Conservation (phyloP, 2,113 vertebrate species). For the Apteryx owenii region DNA sequence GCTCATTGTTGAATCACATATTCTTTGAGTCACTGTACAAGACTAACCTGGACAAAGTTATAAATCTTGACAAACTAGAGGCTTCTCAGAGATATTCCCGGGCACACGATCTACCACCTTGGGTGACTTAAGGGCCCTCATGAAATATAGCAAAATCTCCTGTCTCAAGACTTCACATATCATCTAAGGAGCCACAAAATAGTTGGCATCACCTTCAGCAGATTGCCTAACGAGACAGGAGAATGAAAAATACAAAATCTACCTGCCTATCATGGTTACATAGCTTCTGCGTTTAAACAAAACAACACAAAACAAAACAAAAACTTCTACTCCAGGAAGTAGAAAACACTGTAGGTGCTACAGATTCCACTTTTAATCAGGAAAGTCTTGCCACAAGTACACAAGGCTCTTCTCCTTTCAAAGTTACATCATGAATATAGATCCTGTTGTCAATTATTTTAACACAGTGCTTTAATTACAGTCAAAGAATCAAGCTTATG, state of each 20-base stretch:
- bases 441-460: background rate
- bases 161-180: slow-evolving; percentile 14
- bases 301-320: background rate
- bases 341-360: background rate
- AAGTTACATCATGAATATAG: background rate
- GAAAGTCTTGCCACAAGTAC: background rate
- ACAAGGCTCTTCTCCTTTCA: background rate
- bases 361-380: background rate
- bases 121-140: background rate
- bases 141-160: slow-evolving; percentile 20
- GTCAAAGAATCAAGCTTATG: background rate
- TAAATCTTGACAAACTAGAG: slow-evolving; percentile 27
- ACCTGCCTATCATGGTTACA: background rate
- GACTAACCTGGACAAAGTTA: background rate
- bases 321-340: background rate
- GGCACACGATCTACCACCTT: background rate
- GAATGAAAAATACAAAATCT: background rate
- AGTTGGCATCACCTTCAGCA: background rate
- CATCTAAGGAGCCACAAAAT: background rate
- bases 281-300: background rate
- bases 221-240: background rate
- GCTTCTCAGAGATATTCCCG: background rate
- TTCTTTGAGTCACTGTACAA: background rate
- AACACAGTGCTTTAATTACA: background rate
- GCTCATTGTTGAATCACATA: background rate